Conservation (phyloP, 1,140 invertebrate species). For the Diachasma alloeum region DNA sequence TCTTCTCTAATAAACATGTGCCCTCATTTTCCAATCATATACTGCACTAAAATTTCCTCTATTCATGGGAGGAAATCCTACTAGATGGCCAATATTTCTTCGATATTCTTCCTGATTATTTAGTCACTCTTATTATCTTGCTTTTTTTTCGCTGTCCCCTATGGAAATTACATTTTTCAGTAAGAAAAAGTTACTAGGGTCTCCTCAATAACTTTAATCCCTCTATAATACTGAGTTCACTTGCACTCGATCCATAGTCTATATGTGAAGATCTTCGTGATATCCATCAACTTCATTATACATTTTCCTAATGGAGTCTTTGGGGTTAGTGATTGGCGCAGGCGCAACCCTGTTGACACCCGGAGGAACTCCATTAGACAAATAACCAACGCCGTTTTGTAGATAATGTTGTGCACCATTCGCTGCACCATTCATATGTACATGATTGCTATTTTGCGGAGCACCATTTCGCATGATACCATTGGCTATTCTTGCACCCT, state of each 20-base stretch:
- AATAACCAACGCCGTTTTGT: constrained; percentile 52
- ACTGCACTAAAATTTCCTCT: neutral
- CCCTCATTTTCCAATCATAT: neutral
- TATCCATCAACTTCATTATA: constrained; percentile 57
- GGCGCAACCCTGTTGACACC: constrained; percentile 48
- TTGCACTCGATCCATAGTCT: neutral
- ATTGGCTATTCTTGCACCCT: constrained; percentile 36
- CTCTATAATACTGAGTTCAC: neutral
- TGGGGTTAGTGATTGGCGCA: constrained; percentile 34
- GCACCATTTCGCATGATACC: constrained; percentile 41
- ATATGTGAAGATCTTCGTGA: constrained; percentile 54
- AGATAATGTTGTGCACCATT: constrained; percentile 45
- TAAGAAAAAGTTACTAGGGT: neutral
- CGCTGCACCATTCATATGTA: constrained; percentile 43
- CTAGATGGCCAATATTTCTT: neutral
- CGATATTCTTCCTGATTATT: no score
- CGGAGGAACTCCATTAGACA: constrained; percentile 48
- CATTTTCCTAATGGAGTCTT: constrained; percentile 55
- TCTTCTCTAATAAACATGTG: neutral
- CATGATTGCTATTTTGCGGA: constrained; percentile 28
- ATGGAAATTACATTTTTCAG: no score
- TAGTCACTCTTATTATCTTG: no score
- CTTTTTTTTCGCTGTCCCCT: no score
- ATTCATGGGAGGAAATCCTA: neutral
- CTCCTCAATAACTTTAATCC: neutral